Conservation (phyloP, 2,888 invertebrate genomes). For the Pyralis farinalis region DNA sequence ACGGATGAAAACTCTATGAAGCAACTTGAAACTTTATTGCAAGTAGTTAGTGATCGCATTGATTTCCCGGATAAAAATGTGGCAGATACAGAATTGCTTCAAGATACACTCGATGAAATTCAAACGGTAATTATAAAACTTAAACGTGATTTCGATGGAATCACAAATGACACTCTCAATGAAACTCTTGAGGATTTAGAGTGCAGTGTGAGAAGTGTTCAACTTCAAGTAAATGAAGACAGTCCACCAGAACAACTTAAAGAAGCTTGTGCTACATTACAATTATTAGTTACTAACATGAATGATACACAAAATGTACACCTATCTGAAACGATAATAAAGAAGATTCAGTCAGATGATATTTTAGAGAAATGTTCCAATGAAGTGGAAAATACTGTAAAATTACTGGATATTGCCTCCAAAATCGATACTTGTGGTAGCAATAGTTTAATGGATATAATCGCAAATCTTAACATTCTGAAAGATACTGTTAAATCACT, state of each 20-base stretch:
- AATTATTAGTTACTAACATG: conserved; percentile 54
- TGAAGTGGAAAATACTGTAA: conserved; percentile 48
- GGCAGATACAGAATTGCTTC: conserved; percentile 47
- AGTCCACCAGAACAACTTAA: conserved; percentile 57
- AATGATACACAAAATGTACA: conserved; percentile 39
- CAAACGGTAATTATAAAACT: conserved; percentile 70
- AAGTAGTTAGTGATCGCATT: conserved; percentile 52
- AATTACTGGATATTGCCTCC: conserved; percentile 64
- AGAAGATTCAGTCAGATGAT: conserved; percentile 25
- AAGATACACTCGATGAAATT: conserved; percentile 64
- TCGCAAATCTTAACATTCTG: conserved; percentile 37
- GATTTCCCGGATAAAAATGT: conserved; percentile 26
- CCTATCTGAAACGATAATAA: conserved; percentile 21
- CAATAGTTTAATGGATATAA: conserved; percentile 31
- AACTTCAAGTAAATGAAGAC: conserved; percentile 65
- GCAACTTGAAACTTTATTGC: conserved; percentile 45
- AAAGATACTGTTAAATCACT: conserved; percentile 50
- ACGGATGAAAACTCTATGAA: conserved; percentile 40
- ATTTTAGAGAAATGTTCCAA: conserved; percentile 43
- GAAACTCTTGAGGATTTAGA: conserved; percentile 76
- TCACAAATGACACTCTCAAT: conserved; percentile 57
- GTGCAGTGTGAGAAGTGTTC: conserved; percentile 74
- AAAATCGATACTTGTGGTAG: conserved; percentile 41
- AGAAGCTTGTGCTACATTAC: conserved; percentile 66
- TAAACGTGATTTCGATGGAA: conserved; percentile 58